Conservation (phyloP, 2,888 invertebrate species). For the Orthosia incerta region DNA sequence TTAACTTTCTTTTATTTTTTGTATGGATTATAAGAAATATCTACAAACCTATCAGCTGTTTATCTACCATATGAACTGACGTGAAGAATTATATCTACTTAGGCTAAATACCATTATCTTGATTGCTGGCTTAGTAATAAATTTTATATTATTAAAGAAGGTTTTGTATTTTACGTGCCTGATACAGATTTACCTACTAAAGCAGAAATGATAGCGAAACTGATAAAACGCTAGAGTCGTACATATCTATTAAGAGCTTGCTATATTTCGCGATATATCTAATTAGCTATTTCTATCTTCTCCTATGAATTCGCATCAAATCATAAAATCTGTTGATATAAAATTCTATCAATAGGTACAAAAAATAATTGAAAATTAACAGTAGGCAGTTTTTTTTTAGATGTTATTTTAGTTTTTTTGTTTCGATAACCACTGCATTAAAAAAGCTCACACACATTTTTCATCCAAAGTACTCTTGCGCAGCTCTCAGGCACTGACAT, state of each 20-base stretch:
- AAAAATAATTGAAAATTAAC: no score
- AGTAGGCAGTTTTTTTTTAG: no score
- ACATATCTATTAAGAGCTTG: background rate
- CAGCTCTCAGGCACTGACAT: no score
- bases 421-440: no score
- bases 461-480: no score
- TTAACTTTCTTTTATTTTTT: slow-evolving; percentile 21
- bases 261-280: background rate
- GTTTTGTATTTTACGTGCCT: slow-evolving; percentile 2
- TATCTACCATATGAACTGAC: slow-evolving; percentile 12
- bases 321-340: background rate
- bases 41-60: slow-evolving; percentile 3
- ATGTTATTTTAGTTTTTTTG: no score
- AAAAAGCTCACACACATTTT: no score
- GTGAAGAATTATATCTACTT: slow-evolving; percentile 35
- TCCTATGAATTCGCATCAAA: background rate
- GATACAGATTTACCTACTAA: background rate
- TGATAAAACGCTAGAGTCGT: background rate
- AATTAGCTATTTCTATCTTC: background rate
- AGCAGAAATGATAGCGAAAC: slow-evolving; percentile 3
- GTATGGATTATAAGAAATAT: slow-evolving; percentile 5
- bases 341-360: background rate
- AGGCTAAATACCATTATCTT: slow-evolving; percentile 22
- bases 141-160: background rate
- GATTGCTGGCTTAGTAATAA: slow-evolving; percentile 8